A percentile compares a stretch with the other conserved stretches of the same genome.
These are phyloP conservation scores for Porites cylindrica DNA, from an alignment of 92 coral and sea anemone species.

Conservation along the genomic window DNA sequence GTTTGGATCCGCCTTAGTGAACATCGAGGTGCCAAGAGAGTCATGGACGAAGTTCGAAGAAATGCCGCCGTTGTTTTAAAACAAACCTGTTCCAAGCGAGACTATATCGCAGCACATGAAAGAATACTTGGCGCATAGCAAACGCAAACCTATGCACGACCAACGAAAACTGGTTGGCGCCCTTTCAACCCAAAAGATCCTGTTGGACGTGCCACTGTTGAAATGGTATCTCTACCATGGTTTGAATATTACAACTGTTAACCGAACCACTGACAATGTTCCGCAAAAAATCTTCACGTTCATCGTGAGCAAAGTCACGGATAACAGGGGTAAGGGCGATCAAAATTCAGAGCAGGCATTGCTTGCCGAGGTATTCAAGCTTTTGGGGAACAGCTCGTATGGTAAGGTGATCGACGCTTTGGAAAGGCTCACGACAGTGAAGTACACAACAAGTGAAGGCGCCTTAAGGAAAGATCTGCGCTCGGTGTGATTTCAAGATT, in stretches of 20 bases:
- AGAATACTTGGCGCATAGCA: conserved; percentile 13
- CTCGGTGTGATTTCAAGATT: background rate
- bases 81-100: conserved; percentile 6
- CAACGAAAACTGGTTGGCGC: conserved; percentile 34
- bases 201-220: conserved; percentile 18
- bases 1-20: conserved; percentile 29
- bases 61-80: conserved; percentile 23
- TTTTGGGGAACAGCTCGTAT: conserved; percentile 15
- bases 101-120: conserved; percentile 22
- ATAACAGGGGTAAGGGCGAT: conserved; percentile 21
- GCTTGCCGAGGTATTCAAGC: conserved; percentile 33
- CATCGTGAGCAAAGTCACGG: conserved; percentile 37
- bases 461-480: background rate
- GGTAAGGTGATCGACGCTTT: conserved; percentile 36
- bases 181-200: conserved; percentile 8
- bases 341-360: background rate
- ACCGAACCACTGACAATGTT: conserved; percentile 6
- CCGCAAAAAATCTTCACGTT: conserved; percentile 23
- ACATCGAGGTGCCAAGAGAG: conserved; percentile 13
- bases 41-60: conserved; percentile 25
- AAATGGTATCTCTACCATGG: conserved; percentile 20
- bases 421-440: background rate
- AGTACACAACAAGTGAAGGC: background rate
- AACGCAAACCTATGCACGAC: background rate
- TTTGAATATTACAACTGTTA: background rate